phyloP scores from a whole-genome alignment of 2,113 vertebrate species.

The Otolemur garnettii region DNA sequence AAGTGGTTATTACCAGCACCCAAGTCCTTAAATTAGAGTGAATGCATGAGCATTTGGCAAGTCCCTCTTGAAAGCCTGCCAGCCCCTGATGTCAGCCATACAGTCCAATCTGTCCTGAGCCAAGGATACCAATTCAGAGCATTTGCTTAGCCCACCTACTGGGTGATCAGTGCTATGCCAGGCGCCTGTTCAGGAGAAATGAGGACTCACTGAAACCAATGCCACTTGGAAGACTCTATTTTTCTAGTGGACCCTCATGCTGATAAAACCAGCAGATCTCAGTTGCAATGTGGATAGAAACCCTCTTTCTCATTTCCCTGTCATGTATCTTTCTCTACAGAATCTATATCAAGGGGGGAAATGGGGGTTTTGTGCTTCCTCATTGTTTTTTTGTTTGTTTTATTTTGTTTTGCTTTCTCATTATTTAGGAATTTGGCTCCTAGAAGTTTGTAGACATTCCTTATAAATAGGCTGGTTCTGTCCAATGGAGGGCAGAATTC shows the following conservation, averaged over 20 bases:
- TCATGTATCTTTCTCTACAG: background rate
- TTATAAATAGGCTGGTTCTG: background rate
- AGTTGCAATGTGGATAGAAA: background rate
- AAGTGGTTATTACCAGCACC: conserved; percentile 81
- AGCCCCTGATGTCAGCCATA: conserved; percentile 81
- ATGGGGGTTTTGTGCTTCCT: background rate
- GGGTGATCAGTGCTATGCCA: background rate
- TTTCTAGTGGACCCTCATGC: background rate
- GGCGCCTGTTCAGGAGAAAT: conserved; percentile 40
- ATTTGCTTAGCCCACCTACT: conserved; percentile 71
- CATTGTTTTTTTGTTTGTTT: background rate
- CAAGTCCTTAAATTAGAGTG: conserved; percentile 82
- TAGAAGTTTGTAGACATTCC: background rate
- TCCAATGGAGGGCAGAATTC: background rate
- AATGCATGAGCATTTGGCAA: conserved; percentile 76
- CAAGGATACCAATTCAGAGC: conserved; percentile 66
- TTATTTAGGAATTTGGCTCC: conserved; percentile 1
- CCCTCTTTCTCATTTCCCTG: background rate
- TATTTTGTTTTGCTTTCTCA: background rate
- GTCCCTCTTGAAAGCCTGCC: conserved; percentile 72
- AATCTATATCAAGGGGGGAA: background rate
- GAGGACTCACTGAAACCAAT: conserved; percentile 16
- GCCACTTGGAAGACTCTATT: background rate
- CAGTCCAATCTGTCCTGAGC: conserved; percentile 80
- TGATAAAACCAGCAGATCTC: background rate